These are phyloP conservation scores for Apamea sordens DNA, from an alignment of 2,888 invertebrate genomes.

Conservation along the genomic window DNA sequence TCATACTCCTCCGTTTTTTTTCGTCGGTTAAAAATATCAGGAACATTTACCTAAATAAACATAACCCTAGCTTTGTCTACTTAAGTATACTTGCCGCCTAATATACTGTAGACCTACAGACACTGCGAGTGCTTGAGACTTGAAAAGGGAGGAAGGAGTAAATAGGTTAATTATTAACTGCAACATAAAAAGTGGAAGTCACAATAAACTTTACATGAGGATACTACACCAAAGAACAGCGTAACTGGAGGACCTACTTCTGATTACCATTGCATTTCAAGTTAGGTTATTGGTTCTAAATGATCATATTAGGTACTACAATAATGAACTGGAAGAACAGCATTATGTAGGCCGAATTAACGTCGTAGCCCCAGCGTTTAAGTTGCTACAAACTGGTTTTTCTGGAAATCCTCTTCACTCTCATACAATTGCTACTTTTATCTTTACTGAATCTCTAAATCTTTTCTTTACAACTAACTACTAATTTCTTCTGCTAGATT, in stretches of 20 bases:
- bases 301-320: neutral
- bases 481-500: conserved; percentile 2
- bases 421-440: neutral
- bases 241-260: neutral
- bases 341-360: neutral
- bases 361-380: neutral
- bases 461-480: neutral
- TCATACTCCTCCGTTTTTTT: no score
- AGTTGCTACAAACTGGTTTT: neutral
- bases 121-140: neutral
- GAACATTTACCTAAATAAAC: neutral
- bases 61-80: neutral
- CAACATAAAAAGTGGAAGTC: neutral
- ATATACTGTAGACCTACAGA: neutral
- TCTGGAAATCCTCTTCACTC: neutral
- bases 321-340: neutral
- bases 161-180: neutral
- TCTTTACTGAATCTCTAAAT: neutral
- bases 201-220: neutral
- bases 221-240: neutral
- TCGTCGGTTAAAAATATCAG: no score
- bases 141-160: neutral
- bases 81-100: neutral
- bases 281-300: neutral
- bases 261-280: neutral